Evolutionary conservation across 2,113 vertebrate species (phyloP).

Genomic region (Rhinichthys klamathensis): DNA sequence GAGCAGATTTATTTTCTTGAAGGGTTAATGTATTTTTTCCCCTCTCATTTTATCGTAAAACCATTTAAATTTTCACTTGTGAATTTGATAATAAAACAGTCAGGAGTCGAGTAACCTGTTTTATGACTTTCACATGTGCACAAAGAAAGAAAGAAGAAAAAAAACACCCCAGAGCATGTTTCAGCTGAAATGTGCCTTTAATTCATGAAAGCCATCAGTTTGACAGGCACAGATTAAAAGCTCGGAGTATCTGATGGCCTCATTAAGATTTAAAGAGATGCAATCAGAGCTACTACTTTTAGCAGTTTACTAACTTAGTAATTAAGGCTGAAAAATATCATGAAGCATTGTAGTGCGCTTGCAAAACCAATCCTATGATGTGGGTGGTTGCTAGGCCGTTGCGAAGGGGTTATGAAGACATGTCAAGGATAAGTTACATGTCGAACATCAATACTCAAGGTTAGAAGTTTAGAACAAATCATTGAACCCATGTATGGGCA

Average conservation of each 20-base stretch:
- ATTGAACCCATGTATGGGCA: background rate
- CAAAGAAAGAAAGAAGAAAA: background rate
- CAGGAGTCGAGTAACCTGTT: slow-evolving; percentile 49
- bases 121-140: slow-evolving; percentile 38
- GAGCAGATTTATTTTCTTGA: slow-evolving; percentile 52
- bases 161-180: slow-evolving; percentile 6
- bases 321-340: background rate
- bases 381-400: background rate
- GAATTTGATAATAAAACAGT: slow-evolving; percentile 55
- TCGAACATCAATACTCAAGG: background rate
- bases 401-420: background rate
- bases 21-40: slow-evolving; percentile 37
- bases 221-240: slow-evolving; percentile 18
- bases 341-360: background rate
- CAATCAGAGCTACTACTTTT: slow-evolving; percentile 18
- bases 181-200: slow-evolving; percentile 31
- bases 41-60: slow-evolving; percentile 34
- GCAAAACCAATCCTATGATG: background rate
- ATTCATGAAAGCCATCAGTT: slow-evolving; percentile 45
- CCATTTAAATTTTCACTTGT: slow-evolving; percentile 40
- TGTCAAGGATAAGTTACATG: background rate
- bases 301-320: background rate
- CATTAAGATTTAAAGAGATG: slow-evolving; percentile 49
- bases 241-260: slow-evolving; percentile 40
- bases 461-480: background rate